These are phyloP conservation scores for Tenthredo amoena DNA, from an alignment of 2,888 invertebrate species.

Conservation along the genomic window DNA sequence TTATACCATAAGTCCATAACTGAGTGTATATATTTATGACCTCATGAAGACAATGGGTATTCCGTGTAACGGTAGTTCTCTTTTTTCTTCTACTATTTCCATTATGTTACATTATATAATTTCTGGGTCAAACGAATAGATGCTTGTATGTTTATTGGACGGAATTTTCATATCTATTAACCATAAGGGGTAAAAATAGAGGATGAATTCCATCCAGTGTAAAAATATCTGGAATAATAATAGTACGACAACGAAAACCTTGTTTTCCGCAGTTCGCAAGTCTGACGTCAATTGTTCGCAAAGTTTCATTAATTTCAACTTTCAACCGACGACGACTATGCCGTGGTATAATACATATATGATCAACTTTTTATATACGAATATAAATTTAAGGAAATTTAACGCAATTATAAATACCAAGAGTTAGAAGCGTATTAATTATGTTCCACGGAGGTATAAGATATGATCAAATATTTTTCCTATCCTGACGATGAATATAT, in stretches of 20 bases:
- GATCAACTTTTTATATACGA: not conserved
- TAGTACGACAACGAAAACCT: not conserved
- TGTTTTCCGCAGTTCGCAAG: not conserved
- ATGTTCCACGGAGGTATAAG: too few relatives aligned
- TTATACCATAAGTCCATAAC: not conserved
- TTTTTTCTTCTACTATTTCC: not conserved
- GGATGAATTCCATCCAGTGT: not conserved
- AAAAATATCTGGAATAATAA: not conserved
- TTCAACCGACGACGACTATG: not conserved
- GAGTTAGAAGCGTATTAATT: too few relatives aligned
- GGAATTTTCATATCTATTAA: too few relatives aligned
- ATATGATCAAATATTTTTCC: too few relatives aligned
- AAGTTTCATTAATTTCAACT: not conserved
- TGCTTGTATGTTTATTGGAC: too few relatives aligned
- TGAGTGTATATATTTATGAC: not conserved
- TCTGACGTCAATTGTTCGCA: not conserved
- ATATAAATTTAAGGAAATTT: not conserved
- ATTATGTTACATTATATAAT: not conserved
- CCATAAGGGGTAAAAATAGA: too few relatives aligned
- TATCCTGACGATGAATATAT: too few relatives aligned
- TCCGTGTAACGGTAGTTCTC: not conserved
- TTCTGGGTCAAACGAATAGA: not conserved
- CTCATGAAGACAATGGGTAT: not conserved
- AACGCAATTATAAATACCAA: too few relatives aligned
- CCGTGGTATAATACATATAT: not conserved